Percentiles rank a stretch among this genome's conserved stretches.
Evolutionary conservation across 1,140 invertebrate species (phyloP).

Genomic region (Hypothenemus hampei): DNA sequence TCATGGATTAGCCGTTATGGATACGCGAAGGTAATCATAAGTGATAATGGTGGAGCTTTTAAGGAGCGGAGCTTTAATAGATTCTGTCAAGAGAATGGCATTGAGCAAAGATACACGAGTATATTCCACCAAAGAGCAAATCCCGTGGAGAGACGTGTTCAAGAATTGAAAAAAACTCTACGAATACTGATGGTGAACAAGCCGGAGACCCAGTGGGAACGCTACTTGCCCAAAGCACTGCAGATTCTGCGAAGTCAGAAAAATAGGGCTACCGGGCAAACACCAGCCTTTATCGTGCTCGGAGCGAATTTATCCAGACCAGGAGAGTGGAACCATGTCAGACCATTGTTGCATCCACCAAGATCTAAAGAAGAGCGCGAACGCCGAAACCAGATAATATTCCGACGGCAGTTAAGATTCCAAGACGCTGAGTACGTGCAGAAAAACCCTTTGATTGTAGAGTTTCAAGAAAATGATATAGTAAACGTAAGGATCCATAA

Average conservation of each 20-base stretch:
- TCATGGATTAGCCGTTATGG: neutral
- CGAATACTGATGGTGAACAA: neutral
- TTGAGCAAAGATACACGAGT: neutral
- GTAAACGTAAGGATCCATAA: too few species aligned
- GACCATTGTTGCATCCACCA: too few species aligned
- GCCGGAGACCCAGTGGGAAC: neutral
- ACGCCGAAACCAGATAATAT: too few species aligned
- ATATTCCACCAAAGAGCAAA: slow-evolving; percentile 5
- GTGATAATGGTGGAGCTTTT: neutral
- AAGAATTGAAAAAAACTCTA: slow-evolving; percentile 10
- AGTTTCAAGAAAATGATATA: too few species aligned
- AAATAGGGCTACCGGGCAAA: neutral
- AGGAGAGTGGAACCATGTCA: too few species aligned
- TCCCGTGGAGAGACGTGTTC: slow-evolving; percentile 9
- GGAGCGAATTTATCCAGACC: too few species aligned
- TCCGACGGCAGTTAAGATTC: too few species aligned
- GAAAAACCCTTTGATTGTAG: too few species aligned
- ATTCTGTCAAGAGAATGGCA: neutral
- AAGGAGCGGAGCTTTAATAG: neutral
- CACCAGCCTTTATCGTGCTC: too few species aligned
- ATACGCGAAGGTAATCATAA: neutral
- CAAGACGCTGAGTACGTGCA: too few species aligned
- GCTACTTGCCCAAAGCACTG: neutral
- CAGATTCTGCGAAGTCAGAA: neutral
- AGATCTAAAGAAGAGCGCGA: too few species aligned